Conservation (phyloP, 2,113 vertebrate genomes). For the Suncus etruscus region DNA sequence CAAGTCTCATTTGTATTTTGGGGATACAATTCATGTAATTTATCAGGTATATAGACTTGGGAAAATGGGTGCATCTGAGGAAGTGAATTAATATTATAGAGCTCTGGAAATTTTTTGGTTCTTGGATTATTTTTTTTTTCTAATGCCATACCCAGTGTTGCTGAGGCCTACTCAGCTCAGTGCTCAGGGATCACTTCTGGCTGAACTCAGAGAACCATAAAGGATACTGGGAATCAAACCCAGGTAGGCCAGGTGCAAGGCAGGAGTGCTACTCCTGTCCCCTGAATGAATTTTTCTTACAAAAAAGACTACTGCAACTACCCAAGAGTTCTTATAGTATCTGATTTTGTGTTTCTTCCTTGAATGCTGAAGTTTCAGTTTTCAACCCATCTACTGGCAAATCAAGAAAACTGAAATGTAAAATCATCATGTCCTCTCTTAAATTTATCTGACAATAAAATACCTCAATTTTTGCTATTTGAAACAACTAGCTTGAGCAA, state of each 20-base stretch:
- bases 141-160: too few species aligned
- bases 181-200: too few species aligned
- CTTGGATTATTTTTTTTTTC: too few species aligned
- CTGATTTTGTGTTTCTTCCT: background rate
- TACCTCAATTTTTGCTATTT: conserved; percentile 13
- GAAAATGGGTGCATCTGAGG: accelerated
- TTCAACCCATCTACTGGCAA: background rate
- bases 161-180: too few species aligned
- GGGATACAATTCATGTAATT: background rate
- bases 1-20: background rate
- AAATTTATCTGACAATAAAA: conserved; percentile 44
- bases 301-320: too few species aligned
- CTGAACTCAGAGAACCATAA: too few species aligned
- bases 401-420: conserved; percentile 8
- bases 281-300: too few species aligned
- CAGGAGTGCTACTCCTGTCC: too few species aligned
- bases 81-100: background rate
- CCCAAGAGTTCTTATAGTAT: background rate
- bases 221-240: too few species aligned
- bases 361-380: background rate
- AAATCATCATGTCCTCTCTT: too few species aligned
- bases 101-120: background rate
- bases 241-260: too few species aligned
- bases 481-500: background rate
- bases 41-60: background rate